Evolutionary conservation across 1,140 invertebrate species (phyloP).

Genomic region (Harpegnathos saltator): DNA sequence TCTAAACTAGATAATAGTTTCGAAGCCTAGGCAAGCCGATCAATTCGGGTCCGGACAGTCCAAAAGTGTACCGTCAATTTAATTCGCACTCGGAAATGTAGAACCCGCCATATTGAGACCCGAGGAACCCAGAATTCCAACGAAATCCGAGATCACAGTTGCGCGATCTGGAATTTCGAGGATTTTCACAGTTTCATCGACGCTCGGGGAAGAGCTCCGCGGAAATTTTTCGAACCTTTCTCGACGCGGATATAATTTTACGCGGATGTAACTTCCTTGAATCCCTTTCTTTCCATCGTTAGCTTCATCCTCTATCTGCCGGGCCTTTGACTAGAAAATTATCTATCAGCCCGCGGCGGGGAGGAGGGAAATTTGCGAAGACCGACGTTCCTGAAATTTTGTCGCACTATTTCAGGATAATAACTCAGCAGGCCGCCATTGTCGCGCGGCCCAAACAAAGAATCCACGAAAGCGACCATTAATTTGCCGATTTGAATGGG

Average conservation of each 20-base stretch:
- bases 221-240: no score
- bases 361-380: slow-evolving; percentile 14
- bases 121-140: no score
- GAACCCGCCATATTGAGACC: not conserved
- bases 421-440: slow-evolving; percentile 77
- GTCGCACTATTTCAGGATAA: slow-evolving; percentile 75
- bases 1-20: slow-evolving; percentile 61
- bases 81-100: not conserved
- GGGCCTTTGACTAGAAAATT: slow-evolving; percentile 12
- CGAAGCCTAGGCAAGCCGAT: slow-evolving; percentile 53
- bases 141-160: not conserved
- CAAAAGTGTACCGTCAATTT: slow-evolving; percentile 9
- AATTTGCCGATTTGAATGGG: slow-evolving; percentile 83
- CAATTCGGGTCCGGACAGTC: slow-evolving; percentile 19
- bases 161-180: no score
- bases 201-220: no score
- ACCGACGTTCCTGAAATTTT: slow-evolving; percentile 30
- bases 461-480: slow-evolving; percentile 82
- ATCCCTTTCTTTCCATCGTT: no score
- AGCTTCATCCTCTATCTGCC: no score
- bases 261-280: no score
- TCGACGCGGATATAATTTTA: no score
- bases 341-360: not conserved
- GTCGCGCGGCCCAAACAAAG: slow-evolving; percentile 78
- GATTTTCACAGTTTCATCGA: no score